Evolutionary conservation across 2,888 invertebrate species (phyloP).

Genomic region (Xanthia togata): DNA sequence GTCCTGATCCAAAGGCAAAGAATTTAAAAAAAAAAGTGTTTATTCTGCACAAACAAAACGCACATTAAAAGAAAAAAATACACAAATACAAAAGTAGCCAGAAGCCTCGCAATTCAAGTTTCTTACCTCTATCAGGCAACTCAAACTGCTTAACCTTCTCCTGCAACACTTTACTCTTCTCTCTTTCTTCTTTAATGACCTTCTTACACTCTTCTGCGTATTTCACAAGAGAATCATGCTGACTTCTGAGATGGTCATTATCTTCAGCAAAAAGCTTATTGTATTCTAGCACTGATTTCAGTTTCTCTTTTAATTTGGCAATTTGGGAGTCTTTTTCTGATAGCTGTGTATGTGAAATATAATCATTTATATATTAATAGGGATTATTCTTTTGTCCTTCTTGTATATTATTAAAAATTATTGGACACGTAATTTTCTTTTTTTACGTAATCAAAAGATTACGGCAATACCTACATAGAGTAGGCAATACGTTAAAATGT

Average conservation of each 20-base stretch:
- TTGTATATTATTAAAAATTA: too few relatives aligned
- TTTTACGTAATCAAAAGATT: too few relatives aligned
- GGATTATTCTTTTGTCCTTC: too few relatives aligned
- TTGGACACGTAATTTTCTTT: too few relatives aligned
- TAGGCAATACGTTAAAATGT: too few relatives aligned
- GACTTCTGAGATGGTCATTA: slow-evolving; percentile 89
- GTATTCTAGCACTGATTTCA: slow-evolving; percentile 90
- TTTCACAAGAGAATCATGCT: slow-evolving; percentile 86
- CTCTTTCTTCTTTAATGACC: slow-evolving; percentile 87
- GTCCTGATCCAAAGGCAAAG: neutral
- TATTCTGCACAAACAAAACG: too few relatives aligned
- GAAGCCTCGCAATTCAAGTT: too few relatives aligned
- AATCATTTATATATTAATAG: neutral
- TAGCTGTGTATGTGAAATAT: slow-evolving; percentile 78
- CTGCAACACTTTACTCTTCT: slow-evolving; percentile 77
- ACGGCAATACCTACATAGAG: too few relatives aligned
- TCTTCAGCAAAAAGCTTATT: slow-evolving; percentile 92
- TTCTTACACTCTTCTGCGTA: slow-evolving; percentile 89
- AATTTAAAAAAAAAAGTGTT: too few relatives aligned
- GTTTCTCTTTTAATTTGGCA: slow-evolving; percentile 91
- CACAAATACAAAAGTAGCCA: too few relatives aligned
- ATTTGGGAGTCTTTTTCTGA: slow-evolving; percentile 91
- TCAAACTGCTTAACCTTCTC: slow-evolving; percentile 84
- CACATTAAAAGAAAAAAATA: too few relatives aligned
- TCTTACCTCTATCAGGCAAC: slow-evolving; percentile 82